These are phyloP conservation scores for Darevskia mixta DNA, from an alignment of 2,797 vertebrate species.

Conservation along the genomic window DNA sequence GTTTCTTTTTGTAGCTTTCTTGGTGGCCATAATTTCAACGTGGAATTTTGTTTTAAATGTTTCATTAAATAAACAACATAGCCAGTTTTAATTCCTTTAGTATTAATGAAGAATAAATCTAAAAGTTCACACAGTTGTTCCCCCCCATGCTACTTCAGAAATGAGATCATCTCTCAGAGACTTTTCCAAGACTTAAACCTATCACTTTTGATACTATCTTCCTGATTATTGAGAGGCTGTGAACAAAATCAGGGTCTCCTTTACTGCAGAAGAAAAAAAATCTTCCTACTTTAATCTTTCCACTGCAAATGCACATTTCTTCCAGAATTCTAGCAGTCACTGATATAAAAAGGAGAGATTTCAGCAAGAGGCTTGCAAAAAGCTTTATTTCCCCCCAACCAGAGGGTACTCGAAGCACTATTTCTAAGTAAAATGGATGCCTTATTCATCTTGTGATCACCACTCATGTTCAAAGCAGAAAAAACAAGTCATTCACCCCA, in stretches of 20 bases:
- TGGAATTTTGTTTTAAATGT: neutral
- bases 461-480: neutral
- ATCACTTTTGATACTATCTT: slow-evolving; percentile 58
- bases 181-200: slow-evolving; percentile 59
- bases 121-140: slow-evolving; percentile 13
- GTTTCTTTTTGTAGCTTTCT: neutral
- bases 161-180: slow-evolving; percentile 58
- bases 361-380: neutral
- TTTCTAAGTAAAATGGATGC: neutral
- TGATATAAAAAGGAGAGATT: slow-evolving; percentile 32
- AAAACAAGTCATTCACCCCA: neutral
- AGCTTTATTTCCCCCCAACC: neutral
- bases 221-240: neutral
- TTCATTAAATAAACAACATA: neutral
- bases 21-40: neutral
- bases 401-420: neutral
- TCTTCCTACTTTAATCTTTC: neutral
- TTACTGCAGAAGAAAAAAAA: neutral
- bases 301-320: neutral
- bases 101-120: slow-evolving; percentile 50
- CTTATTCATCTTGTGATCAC: neutral
- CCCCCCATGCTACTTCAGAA: slow-evolving; percentile 4
- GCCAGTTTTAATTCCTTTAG: slow-evolving; percentile 40
- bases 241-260: neutral
- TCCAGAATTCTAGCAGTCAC: slow-evolving; percentile 20